These are phyloP conservation scores for Scaeva pyrastri DNA, from an alignment of 2,888 invertebrate species.

Conservation along the genomic window DNA sequence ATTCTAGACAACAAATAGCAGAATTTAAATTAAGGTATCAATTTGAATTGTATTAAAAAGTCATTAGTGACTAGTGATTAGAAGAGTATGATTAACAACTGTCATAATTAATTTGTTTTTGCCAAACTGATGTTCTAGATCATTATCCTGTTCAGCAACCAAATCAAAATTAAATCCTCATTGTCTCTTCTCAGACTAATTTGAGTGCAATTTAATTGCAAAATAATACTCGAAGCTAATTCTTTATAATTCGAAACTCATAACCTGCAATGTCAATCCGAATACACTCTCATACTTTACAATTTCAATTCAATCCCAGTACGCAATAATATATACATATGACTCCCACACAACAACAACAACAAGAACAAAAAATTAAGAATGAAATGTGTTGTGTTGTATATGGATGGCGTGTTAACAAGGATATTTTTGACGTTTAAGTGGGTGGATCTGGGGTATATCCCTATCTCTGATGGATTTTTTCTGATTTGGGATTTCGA, in stretches of 20 bases:
- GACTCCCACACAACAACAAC: background rate
- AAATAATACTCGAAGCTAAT: background rate
- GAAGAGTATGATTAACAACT: background rate
- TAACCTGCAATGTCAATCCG: no score
- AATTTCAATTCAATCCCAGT: no score
- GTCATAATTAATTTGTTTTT: background rate
- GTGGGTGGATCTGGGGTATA: no score
- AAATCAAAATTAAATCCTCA: conserved; percentile 36
- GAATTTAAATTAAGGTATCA: background rate
- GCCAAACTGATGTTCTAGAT: background rate
- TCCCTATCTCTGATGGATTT: no score
- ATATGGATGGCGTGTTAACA: background rate
- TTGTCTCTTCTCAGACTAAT: conserved; percentile 28
- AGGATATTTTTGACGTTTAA: background rate
- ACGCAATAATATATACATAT: no score
- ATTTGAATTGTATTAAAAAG: background rate
- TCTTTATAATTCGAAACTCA: background rate
- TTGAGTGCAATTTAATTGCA: conserved; percentile 36
- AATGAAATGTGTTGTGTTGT: background rate
- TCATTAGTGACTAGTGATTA: background rate
- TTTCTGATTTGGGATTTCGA: background rate
- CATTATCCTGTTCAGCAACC: conserved; percentile 46
- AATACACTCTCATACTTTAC: no score
- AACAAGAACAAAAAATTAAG: background rate
- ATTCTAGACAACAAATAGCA: background rate